These are phyloP conservation scores for Recurvirostra avosetta DNA, from an alignment of 2,113 vertebrate genomes.

Conservation along the genomic window DNA sequence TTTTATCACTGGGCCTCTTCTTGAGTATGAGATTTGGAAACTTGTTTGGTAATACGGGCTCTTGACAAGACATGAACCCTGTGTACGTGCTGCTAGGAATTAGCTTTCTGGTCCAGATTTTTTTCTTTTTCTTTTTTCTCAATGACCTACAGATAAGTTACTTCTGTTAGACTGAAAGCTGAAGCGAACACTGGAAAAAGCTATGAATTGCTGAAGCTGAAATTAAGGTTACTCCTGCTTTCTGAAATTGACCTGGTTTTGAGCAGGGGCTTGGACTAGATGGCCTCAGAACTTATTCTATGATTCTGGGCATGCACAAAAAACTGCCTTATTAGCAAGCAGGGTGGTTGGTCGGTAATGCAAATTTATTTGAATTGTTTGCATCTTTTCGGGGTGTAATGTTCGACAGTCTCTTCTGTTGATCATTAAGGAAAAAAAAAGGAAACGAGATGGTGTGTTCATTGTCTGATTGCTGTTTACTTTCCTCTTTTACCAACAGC, in stretches of 20 bases:
- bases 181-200: neutral
- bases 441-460: neutral
- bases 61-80: too few relatives aligned
- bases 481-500: neutral
- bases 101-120: neutral
- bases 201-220: neutral
- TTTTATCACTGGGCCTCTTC: neutral
- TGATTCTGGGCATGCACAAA: neutral
- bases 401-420: neutral
- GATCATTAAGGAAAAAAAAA: neutral
- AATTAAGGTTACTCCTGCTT: neutral
- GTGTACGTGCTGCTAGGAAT: fast-evolving
- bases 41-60: neutral
- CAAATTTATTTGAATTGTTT: neutral
- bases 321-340: neutral
- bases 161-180: neutral
- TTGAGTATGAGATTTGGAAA: neutral
- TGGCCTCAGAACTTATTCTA: neutral
- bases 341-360: neutral
- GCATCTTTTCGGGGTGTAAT: neutral
- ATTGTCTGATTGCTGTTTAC: neutral
- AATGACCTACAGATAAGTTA: fast-evolving
- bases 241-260: neutral
- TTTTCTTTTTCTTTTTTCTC: too few relatives aligned
- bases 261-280: neutral